phyloP scores from a whole-genome alignment of 2,113 vertebrate species.

The Epinephelus lanceolatus region DNA sequence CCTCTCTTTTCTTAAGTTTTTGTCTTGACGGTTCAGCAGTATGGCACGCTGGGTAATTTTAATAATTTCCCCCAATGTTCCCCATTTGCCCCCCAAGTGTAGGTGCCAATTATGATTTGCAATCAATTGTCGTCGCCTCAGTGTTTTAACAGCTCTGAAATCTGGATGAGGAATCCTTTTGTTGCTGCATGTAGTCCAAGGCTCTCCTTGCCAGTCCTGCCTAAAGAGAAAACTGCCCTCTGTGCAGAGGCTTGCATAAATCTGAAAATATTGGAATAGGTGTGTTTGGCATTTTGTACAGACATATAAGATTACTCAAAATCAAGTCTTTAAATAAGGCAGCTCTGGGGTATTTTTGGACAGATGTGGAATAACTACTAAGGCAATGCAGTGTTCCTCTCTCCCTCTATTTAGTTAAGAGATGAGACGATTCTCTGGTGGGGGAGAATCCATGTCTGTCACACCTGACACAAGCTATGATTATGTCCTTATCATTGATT shows the following conservation, averaged over 20 bases:
- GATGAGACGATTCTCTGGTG: slow-evolving; percentile 50
- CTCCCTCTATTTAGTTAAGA: slow-evolving; percentile 49
- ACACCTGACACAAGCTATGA: slow-evolving; percentile 55
- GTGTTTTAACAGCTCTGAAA: slow-evolving; percentile 60
- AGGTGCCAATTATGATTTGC: slow-evolving; percentile 70
- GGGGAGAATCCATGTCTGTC: slow-evolving; percentile 45
- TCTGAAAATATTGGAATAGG: slow-evolving; percentile 64
- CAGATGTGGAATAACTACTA: slow-evolving; percentile 72
- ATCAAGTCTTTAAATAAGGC: slow-evolving; percentile 77
- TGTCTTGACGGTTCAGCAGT: slow-evolving; percentile 52
- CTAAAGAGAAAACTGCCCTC: slow-evolving; percentile 56
- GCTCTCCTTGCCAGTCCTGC: slow-evolving; percentile 57
- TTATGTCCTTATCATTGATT: slow-evolving; percentile 59
- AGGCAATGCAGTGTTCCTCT: slow-evolving; percentile 75
- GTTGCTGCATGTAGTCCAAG: slow-evolving; percentile 74
- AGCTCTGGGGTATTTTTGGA: slow-evolving; percentile 77
- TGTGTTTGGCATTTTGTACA: slow-evolving; percentile 79
- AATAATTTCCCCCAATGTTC: slow-evolving; percentile 30
- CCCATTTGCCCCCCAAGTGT: slow-evolving; percentile 46
- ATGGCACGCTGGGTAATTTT: slow-evolving; percentile 60
- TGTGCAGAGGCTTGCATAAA: slow-evolving; percentile 49
- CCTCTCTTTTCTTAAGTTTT: slow-evolving; percentile 26
- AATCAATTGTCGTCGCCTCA: slow-evolving; percentile 45
- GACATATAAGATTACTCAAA: slow-evolving; percentile 69
- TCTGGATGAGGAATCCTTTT: slow-evolving; percentile 57